phyloP scores from a whole-genome alignment of 2,888 invertebrate genomes.

The Anarsia innoxiella region DNA sequence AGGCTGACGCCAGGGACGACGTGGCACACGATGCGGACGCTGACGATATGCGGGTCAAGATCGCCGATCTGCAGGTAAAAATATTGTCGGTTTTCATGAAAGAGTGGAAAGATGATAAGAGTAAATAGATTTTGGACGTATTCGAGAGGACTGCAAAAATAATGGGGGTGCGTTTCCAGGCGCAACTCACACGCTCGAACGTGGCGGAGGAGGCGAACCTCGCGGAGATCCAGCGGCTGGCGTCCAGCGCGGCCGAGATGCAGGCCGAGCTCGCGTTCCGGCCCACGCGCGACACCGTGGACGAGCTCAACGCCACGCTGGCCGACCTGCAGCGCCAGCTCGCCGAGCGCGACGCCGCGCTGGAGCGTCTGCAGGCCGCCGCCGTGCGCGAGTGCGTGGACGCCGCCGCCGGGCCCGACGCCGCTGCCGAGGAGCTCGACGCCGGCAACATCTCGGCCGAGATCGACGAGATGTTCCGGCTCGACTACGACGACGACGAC shows the following conservation, averaged over 20 bases:
- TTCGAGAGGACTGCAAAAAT: too few species aligned
- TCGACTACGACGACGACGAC: slow-evolving; percentile 61
- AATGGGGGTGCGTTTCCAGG: too few species aligned
- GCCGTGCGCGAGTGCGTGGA: too few species aligned
- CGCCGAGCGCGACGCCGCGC: slow-evolving; percentile 29
- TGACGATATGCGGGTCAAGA: slow-evolving; percentile 36
- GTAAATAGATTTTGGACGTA: too few species aligned
- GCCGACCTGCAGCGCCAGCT: slow-evolving; percentile 43
- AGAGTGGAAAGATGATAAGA: too few species aligned
- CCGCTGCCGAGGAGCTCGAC: slow-evolving; percentile 33
- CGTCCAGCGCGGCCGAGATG: slow-evolving; percentile 64
- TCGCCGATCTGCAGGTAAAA: slow-evolving; percentile 55
- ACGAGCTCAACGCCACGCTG: slow-evolving; percentile 68
- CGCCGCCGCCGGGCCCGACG: slow-evolving; percentile 18
- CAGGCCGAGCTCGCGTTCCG: slow-evolving; percentile 75
- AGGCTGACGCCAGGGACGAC: slow-evolving; percentile 31
- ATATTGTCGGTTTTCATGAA: too few species aligned
- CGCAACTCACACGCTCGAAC: slow-evolving; percentile 54
- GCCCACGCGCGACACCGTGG: slow-evolving; percentile 73
- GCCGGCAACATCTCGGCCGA: slow-evolving; percentile 55
- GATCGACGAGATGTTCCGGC: slow-evolving; percentile 66
- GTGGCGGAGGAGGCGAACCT: slow-evolving; percentile 74
- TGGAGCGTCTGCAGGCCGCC: slow-evolving; percentile 30
- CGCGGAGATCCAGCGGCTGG: slow-evolving; percentile 74
- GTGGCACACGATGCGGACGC: slow-evolving; percentile 20